Conservation (phyloP, 1,140 invertebrate species). For the Chironomus tepperi region DNA sequence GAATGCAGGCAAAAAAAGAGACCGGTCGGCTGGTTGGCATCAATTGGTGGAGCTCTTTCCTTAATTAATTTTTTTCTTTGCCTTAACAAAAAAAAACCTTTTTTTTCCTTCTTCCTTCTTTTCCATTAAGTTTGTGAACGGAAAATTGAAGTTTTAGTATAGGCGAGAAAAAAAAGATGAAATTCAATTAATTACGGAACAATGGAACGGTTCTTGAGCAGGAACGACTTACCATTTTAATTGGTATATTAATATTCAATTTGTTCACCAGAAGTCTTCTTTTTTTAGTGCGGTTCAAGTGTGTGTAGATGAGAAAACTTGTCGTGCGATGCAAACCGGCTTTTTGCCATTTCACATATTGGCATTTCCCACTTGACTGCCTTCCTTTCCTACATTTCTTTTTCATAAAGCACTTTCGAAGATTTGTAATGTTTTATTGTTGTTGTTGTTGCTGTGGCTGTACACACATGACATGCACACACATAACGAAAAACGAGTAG, state of each 20-base stretch:
- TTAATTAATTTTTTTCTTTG: not conserved
- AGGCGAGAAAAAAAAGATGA: too few relatives aligned
- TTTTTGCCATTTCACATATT: not conserved
- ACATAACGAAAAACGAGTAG: too few relatives aligned
- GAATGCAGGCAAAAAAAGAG: not conserved
- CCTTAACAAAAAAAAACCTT: too few relatives aligned
- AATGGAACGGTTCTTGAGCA: too few relatives aligned
- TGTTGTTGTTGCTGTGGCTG: too few relatives aligned
- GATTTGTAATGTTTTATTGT: not conserved
- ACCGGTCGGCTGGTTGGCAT: not conserved
- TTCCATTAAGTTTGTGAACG: not conserved
- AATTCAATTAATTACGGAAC: too few relatives aligned
- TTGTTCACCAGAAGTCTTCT: not conserved
- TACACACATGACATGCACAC: too few relatives aligned
- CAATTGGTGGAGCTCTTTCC: not conserved
- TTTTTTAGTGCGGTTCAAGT: not conserved
- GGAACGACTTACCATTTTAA: not conserved
- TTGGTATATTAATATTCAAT: conserved; percentile 2
- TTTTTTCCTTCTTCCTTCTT: not conserved
- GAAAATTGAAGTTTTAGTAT: not conserved
- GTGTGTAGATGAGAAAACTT: not conserved
- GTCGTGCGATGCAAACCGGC: conserved; percentile 2
- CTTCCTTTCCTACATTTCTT: not conserved
- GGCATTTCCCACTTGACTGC: conserved; percentile 5
- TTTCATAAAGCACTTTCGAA: conserved; percentile 1